Conservation (phyloP, 1,140 invertebrate genomes). For the Monomorium pharaonis region DNA sequence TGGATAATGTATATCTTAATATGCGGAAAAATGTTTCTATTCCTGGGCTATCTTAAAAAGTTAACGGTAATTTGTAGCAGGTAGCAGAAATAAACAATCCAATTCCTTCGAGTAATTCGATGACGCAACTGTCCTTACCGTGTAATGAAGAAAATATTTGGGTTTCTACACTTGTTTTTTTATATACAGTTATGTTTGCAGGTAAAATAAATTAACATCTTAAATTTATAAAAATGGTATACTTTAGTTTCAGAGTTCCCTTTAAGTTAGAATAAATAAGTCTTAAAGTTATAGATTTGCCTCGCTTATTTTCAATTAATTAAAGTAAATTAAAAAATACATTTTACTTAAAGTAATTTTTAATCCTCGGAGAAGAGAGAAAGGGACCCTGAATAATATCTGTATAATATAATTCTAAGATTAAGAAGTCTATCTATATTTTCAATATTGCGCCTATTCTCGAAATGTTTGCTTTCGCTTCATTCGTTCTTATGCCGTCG, state of each 20-base stretch:
- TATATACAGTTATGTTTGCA: too few species aligned
- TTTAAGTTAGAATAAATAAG: background rate
- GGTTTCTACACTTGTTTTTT: background rate
- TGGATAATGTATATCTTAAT: background rate
- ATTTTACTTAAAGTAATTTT: background rate
- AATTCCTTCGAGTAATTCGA: background rate
- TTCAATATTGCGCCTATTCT: background rate
- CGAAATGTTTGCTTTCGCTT: background rate
- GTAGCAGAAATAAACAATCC: background rate
- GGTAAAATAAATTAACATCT: too few species aligned
- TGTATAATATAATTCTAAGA: background rate
- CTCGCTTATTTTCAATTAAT: background rate
- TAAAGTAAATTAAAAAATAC: background rate
- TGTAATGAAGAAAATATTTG: background rate
- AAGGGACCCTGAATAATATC: background rate
- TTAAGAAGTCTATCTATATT: background rate
- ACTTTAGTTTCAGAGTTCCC: background rate
- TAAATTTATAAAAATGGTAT: too few species aligned
- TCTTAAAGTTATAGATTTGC: background rate
- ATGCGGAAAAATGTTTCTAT: background rate
- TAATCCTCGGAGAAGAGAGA: background rate
- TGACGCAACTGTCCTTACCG: background rate
- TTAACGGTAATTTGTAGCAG: background rate
- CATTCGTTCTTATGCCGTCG: background rate
- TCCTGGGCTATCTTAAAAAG: background rate